Evolutionary conservation across 2,113 vertebrate species (phyloP), one percentile per base, ranked within the genome.

Genomic region (Clarias batrachus): DNA sequence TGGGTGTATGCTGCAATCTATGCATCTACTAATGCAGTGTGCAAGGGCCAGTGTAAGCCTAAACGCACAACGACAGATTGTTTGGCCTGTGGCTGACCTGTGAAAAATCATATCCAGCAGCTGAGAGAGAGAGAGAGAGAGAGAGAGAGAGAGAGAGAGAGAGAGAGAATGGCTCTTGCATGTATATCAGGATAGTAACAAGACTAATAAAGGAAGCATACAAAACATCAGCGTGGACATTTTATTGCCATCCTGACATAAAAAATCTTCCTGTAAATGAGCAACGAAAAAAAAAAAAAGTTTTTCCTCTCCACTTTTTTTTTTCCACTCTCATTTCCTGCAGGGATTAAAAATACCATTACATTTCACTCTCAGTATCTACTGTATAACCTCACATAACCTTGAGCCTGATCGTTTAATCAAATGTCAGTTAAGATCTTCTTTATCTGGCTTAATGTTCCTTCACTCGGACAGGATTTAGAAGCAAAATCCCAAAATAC

Each of bases 21-120:
- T 83, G 48, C 60, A 80, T 85, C 59, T 54, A 73, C 25, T 79
- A 68, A 59, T 78, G 82, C 71, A 48, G 73, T 81, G 66, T 60
- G 85, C 65, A 73, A 37, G 66, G 85, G 66, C 65, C 52, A 60
- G 33, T 81, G 66, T 81, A 86, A 81, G 66, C 37, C 78, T 81
- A 86, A 68, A 86, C 56, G 65, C 54, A 59, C 65, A 81, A 59
- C 81, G 85, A 73, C 66, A 86, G 78, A 81, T 81, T 73, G 80
- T 73, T 62, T 11, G n/a, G 54, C 54, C 78, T 73, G 56, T 81
- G 77, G 63, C 33, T 57, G 52, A 37, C 59, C 57, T 84, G n/a
- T 84, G 83, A 77, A 77, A 86, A 86, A 81, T 80, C 62, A 66
- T 68, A 66, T 79, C 41, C 60, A 57, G 17, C 54, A 60, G 71